phyloP scores from a whole-genome alignment of 2,888 invertebrate genomes.

The Gasteruption jaculator region DNA sequence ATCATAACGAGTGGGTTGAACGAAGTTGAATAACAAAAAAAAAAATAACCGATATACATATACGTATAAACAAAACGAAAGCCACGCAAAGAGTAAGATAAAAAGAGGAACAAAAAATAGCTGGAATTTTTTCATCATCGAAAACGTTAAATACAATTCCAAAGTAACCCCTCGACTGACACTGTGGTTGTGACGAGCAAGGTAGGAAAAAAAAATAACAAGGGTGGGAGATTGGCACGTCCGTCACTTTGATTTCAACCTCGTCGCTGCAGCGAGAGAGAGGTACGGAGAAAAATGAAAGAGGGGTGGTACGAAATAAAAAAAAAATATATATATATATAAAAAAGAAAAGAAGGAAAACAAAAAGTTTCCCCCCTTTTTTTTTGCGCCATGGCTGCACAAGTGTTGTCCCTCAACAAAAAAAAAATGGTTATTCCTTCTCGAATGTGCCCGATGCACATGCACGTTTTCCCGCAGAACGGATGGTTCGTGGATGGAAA shows the following conservation, averaged over 20 bases:
- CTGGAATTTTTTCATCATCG: not conserved
- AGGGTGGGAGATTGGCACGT: slow-evolving; percentile 12
- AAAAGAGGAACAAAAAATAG: slow-evolving; percentile 3
- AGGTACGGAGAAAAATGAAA: no score
- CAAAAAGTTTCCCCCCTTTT: no score
- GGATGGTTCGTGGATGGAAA: slow-evolving; percentile 27
- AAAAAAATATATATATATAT: no score
- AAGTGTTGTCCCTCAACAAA: slow-evolving; percentile 39
- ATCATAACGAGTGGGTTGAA: slow-evolving; percentile 1
- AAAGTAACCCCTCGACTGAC: slow-evolving; percentile 6
- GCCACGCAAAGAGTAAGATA: no score
- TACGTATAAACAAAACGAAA: slow-evolving; percentile 30
- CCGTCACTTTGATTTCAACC: no score
- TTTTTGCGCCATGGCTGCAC: no score
- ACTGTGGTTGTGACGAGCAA: not conserved
- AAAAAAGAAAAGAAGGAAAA: no score
- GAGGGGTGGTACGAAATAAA: no score
- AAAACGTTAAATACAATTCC: not conserved
- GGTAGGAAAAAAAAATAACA: slow-evolving; percentile 6
- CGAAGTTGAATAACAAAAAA: not conserved
- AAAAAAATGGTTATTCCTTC: slow-evolving; percentile 45
- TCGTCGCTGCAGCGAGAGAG: no score
- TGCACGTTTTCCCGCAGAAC: slow-evolving; percentile 39
- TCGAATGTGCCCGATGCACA: slow-evolving; percentile 41
- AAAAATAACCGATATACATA: not conserved